phyloP scores from a whole-genome alignment of 2,888 invertebrate species.

The Schrankia costaestrigalis region DNA sequence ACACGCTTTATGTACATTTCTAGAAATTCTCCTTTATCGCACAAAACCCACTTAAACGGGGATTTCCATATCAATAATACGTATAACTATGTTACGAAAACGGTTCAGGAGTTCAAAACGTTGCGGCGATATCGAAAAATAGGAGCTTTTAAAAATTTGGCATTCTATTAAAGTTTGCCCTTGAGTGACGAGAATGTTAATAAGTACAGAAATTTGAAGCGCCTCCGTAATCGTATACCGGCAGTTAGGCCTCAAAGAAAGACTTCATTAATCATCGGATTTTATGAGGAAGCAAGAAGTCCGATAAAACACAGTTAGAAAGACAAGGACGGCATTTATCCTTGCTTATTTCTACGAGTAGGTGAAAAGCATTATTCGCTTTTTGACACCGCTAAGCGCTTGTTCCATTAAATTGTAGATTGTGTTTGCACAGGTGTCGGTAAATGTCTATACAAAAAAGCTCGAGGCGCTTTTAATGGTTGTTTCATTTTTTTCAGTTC shows the following conservation, averaged over 20 bases:
- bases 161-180: constrained; percentile 17
- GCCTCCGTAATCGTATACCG: constrained; percentile 10
- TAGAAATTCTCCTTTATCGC: too few relatives aligned
- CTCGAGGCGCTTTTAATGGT: constrained; percentile 2
- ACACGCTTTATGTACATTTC: too few relatives aligned
- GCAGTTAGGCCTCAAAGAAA: constrained; percentile 2
- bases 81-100: too few relatives aligned
- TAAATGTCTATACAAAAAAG: constrained; percentile 12
- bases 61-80: too few relatives aligned
- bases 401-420: constrained; percentile 13
- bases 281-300: neutral
- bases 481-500: neutral
- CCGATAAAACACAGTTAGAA: too few relatives aligned
- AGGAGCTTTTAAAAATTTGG: too few relatives aligned
- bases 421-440: constrained; percentile 27
- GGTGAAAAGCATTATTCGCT: neutral
- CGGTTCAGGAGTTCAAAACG: too few relatives aligned
- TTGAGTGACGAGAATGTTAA: constrained; percentile 17
- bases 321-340: too few relatives aligned
- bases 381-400: constrained; percentile 4
- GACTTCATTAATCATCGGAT: constrained; percentile 22
- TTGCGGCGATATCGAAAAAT: too few relatives aligned
- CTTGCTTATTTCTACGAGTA: neutral
- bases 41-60: too few relatives aligned
- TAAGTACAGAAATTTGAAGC: constrained; percentile 5